Evolutionary conservation across 2,797 vertebrate species (phyloP), one percentile per base, ranked within the genome.

Genomic region (Chelonia mydas): DNA sequence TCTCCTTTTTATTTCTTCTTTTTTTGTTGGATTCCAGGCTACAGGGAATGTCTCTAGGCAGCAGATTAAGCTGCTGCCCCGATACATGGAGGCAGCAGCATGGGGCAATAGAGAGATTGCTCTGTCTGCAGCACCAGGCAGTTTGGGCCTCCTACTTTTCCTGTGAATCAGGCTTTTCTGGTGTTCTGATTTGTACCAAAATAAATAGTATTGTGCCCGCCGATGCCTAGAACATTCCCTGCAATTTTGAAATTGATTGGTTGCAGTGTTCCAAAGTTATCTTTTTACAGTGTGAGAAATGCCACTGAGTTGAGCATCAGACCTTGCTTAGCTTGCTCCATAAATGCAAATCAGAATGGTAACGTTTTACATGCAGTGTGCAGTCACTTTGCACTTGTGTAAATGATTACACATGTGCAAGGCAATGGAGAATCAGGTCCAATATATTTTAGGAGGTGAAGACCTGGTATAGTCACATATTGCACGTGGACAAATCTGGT

Each of bases 401-500:
- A 21, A n/a, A 41, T 11, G 3, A 74, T 50, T 81, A 16, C 54
- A 50, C 21, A 21, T 11, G 37, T 49, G 41, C 21, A 19, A 45
- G 11, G 50, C 79, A 79, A 37, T 5, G n/a, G 45, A 51, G 83
- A 37, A 45, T 1, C 2, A 37, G 57, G 68, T 47, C n/a, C 28
- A 25, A n/a, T 77, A 51, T 27, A 37, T 77, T 77, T 77, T 27
- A 77, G 74, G 45, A 47, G 23, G 5, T 0, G 5, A 21, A 59
- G 53, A 68, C 10, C 5, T 21, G 1, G 1, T 7, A 27, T 1
- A 3, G 41, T 28, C 31, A 77, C 74, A 41, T 37, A 33, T 7
- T 7, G 3, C 12, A 45, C 5, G 12, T 47, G 1, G 74, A 2
- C n/a, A 7, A 23, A 45, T 51, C 50, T 55, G 3, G 2, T 1